Conservation (phyloP, 2,113 vertebrate species). For the Petrocephalus zakoni region DNA sequence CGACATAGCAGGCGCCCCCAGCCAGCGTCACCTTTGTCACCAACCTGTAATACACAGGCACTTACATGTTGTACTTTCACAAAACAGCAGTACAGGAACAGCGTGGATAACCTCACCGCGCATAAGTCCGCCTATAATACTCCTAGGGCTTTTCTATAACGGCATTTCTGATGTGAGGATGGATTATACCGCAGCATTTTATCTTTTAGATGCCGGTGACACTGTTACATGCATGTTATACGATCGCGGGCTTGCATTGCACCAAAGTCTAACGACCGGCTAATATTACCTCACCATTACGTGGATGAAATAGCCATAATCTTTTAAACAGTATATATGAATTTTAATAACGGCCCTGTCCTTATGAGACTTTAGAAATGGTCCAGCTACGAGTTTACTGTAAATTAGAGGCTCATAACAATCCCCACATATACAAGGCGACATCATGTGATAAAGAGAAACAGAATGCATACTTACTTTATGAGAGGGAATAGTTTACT, state of each 20-base stretch:
- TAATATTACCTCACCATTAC: not conserved
- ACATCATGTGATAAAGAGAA: not conserved
- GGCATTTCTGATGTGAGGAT: no score
- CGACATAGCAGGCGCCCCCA: conserved; percentile 78
- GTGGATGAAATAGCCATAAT: not conserved
- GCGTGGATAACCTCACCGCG: not conserved
- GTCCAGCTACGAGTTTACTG: not conserved
- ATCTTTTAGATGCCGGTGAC: not conserved
- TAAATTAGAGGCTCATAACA: not conserved
- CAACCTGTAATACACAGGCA: conserved; percentile 57
- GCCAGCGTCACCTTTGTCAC: conserved; percentile 77
- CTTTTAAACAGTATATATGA: not conserved
- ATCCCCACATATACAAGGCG: not conserved
- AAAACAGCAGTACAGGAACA: not conserved
- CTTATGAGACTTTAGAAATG: not conserved
- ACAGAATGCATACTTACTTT: conserved; percentile 58
- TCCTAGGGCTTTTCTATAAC: not conserved
- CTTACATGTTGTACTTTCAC: not conserved
- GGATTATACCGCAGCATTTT: not conserved
- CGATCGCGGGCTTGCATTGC: not conserved
- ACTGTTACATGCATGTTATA: not conserved
- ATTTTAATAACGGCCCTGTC: not conserved
- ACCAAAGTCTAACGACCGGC: not conserved
- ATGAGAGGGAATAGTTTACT: conserved; percentile 55
- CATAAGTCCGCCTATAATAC: not conserved